A percentile compares a stretch with the other conserved stretches of the same genome.
phyloP scores from a whole-genome alignment of 1,140 invertebrate genomes.

The Armadillidium nasatum region DNA sequence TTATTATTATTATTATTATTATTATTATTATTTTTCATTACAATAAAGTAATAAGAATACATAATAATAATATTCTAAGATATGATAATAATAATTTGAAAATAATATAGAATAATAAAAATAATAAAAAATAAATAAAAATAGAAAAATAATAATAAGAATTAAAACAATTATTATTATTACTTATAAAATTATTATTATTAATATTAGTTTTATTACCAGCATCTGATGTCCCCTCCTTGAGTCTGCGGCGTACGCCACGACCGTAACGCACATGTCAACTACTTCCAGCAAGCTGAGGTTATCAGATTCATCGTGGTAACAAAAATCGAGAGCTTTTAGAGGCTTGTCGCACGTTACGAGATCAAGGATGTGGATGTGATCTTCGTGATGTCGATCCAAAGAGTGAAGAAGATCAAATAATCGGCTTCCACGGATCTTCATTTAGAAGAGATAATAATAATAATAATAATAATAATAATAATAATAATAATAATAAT shows the following conservation, averaged over 20 bases:
- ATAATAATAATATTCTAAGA: not conserved
- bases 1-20: too few species aligned
- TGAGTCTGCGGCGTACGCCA: slow-evolving; percentile 94
- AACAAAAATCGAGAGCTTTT: slow-evolving; percentile 94
- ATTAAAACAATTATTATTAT: not conserved
- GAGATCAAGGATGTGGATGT: slow-evolving; percentile 88
- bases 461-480: not conserved
- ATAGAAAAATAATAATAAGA: too few species aligned
- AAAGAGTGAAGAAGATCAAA: slow-evolving; percentile 88
- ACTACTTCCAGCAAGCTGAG: slow-evolving; percentile 90
- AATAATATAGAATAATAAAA: too few species aligned
- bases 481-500: not conserved
- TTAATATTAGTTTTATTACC: slow-evolving; percentile 17
- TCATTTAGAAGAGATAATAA: slow-evolving; percentile 38
- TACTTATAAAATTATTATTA: not conserved
- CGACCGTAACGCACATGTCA: slow-evolving; percentile 92
- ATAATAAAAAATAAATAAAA: too few species aligned
- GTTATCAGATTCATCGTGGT: slow-evolving; percentile 91
- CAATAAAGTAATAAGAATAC: too few species aligned
- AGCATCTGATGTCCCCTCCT: slow-evolving; percentile 95
- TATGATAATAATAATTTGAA: not conserved
- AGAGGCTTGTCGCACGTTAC: slow-evolving; percentile 94
- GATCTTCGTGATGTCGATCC: slow-evolving; percentile 88
- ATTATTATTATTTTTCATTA: too few species aligned
- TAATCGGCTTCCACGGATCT: slow-evolving; percentile 82